Conservation (phyloP, 2,113 vertebrate genomes). For the Rhinoderma darwinii region DNA sequence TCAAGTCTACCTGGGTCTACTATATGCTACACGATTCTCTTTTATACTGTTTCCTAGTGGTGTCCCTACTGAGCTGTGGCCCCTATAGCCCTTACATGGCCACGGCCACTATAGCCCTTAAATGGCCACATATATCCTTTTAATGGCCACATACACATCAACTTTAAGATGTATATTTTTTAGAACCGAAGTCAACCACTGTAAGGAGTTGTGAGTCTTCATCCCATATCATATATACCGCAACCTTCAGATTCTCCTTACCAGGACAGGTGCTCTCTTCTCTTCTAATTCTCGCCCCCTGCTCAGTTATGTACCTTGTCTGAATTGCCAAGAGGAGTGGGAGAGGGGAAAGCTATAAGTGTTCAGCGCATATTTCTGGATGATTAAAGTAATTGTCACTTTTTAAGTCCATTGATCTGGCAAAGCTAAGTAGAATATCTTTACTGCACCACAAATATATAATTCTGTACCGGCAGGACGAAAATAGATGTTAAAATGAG, state of each 20-base stretch:
- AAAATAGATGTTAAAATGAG: background rate
- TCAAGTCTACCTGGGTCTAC: too few species aligned
- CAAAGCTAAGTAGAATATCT: background rate
- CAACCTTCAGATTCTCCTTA: too few species aligned
- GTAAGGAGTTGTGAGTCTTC: too few species aligned
- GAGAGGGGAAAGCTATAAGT: background rate
- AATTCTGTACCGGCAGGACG: background rate
- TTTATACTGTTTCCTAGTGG: background rate
- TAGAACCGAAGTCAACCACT: too few species aligned
- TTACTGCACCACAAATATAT: background rate
- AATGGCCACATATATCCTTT: too few species aligned
- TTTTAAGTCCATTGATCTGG: background rate
- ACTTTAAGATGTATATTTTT: too few species aligned
- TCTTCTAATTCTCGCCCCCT: background rate
- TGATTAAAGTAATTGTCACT: background rate
- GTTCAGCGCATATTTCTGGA: background rate
- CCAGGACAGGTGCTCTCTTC: background rate
- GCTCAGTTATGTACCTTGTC: background rate
- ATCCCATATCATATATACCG: too few species aligned
- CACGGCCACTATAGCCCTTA: too few species aligned
- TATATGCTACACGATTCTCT: too few species aligned
- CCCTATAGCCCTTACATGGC: too few species aligned
- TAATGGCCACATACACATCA: background rate
- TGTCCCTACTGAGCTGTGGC: background rate
- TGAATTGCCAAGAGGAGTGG: background rate